A percentile compares a stretch with the other conserved stretches of the same genome.
phyloP scores from a whole-genome alignment of 1,140 invertebrate genomes.

The Harlomillsia oculata region DNA sequence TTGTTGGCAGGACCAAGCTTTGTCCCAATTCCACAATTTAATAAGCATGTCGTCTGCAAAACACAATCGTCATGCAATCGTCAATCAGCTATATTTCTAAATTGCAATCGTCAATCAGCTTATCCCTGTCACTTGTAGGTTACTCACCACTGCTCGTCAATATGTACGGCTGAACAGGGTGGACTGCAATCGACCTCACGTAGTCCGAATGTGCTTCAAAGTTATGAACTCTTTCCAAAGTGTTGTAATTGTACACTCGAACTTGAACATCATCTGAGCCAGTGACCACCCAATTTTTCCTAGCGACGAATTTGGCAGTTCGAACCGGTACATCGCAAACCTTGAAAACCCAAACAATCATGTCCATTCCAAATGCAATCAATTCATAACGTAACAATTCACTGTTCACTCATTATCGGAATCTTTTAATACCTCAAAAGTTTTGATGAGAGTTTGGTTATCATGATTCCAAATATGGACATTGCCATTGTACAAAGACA shows the following conservation, averaged over 20 bases:
- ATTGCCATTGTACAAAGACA: slow-evolving; percentile 95
- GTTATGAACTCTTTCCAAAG: slow-evolving; percentile 84
- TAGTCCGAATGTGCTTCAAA: slow-evolving; percentile 99
- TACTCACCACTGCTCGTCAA: slow-evolving; percentile 85
- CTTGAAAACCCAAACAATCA: slow-evolving; percentile 39
- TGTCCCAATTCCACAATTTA: slow-evolving; percentile 99
- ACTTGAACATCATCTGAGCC: slow-evolving; percentile 96
- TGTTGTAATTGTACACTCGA: slow-evolving; percentile 97
- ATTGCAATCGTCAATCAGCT: no score
- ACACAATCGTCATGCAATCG: slow-evolving; percentile 3
- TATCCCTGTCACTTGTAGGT: not conserved
- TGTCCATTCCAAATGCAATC: not conserved
- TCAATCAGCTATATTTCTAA: no score
- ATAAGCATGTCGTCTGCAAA: slow-evolving; percentile 93
- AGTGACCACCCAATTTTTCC: slow-evolving; percentile 98
- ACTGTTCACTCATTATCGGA: not conserved
- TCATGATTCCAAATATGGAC: slow-evolving; percentile 99
- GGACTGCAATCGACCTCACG: slow-evolving; percentile 88
- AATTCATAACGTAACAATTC: not conserved
- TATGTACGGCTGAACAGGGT: slow-evolving; percentile 94
- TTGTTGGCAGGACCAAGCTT: slow-evolving; percentile 92
- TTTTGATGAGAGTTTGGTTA: slow-evolving; percentile 82
- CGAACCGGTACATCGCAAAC: slow-evolving; percentile 94
- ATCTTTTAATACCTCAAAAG: slow-evolving; percentile 61
- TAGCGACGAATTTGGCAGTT: slow-evolving; percentile 86